These are phyloP conservation scores for Diceros bicornis DNA, from an alignment of 2,797 vertebrate genomes.

Conservation along the genomic window DNA sequence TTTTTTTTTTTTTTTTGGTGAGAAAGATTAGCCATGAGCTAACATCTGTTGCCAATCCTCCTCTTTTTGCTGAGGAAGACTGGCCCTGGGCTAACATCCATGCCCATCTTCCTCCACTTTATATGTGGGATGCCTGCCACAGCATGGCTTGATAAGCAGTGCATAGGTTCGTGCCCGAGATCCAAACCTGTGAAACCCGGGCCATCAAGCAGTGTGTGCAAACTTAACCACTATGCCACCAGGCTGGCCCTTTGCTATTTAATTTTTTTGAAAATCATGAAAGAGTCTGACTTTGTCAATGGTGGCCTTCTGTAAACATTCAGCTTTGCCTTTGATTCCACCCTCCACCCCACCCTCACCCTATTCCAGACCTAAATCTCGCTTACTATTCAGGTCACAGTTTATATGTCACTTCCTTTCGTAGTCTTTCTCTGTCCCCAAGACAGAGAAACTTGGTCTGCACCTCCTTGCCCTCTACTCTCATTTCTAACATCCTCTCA, in stretches of 20 bases:
- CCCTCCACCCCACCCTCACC: accelerated
- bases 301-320: not conserved
- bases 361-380: not conserved
- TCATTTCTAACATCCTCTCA: not conserved
- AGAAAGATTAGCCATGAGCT: too few relatives aligned
- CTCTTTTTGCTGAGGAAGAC: too few relatives aligned
- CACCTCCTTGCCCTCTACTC: not conserved
- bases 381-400: not conserved
- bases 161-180: too few relatives aligned
- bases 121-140: too few relatives aligned
- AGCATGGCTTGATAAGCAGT: too few relatives aligned
- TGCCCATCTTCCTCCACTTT: too few relatives aligned
- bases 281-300: not conserved
- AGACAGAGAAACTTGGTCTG: not conserved
- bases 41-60: too few relatives aligned
- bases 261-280: not conserved
- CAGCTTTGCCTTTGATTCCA: not conserved
- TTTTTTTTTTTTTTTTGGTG: not conserved
- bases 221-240: too few relatives aligned
- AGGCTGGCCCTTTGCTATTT: not conserved
- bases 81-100: too few relatives aligned
- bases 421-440: not conserved
- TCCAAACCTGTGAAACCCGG: too few relatives aligned
- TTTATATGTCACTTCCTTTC: too few relatives aligned
- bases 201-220: too few relatives aligned